Evolutionary conservation across 2,888 invertebrate genomes (phyloP).

Genomic region (Poecilus cupreus): DNA sequence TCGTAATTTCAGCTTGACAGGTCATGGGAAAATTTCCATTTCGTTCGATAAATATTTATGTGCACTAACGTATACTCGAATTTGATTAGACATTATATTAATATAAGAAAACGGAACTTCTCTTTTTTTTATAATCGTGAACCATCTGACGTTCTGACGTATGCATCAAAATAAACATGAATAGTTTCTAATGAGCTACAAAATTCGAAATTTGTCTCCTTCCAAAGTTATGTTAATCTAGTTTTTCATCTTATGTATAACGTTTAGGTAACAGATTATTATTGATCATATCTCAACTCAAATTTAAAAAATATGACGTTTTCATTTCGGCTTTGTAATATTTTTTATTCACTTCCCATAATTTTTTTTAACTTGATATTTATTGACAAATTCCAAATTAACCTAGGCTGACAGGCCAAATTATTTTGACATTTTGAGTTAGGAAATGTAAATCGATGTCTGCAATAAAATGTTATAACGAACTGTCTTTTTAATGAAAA

Average conservation of each 20-base stretch:
- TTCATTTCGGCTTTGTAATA: too few relatives aligned
- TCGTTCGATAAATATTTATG: background rate
- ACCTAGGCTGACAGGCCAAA: too few relatives aligned
- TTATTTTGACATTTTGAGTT: too few relatives aligned
- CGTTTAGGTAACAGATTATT: background rate
- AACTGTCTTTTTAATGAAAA: too few relatives aligned
- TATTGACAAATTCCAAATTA: too few relatives aligned
- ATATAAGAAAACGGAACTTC: background rate
- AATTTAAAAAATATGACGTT: too few relatives aligned
- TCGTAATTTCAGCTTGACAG: slow-evolving; percentile 3
- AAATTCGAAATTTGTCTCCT: slow-evolving; percentile 1
- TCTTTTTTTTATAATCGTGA: background rate
- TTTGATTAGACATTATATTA: background rate
- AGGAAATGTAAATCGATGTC: too few relatives aligned
- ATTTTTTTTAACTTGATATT: too few relatives aligned
- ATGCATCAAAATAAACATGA: background rate
- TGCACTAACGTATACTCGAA: too few relatives aligned
- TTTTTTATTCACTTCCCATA: background rate
- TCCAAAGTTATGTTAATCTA: background rate
- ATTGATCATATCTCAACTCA: too few relatives aligned
- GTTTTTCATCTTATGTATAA: background rate
- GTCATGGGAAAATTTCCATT: slow-evolving; percentile 24
- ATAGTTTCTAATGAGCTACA: background rate
- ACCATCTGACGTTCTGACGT: background rate
- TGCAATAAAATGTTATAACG: too few relatives aligned